Evolutionary conservation across 2,113 vertebrate species (phyloP).

Genomic region (Papio anubis): DNA sequence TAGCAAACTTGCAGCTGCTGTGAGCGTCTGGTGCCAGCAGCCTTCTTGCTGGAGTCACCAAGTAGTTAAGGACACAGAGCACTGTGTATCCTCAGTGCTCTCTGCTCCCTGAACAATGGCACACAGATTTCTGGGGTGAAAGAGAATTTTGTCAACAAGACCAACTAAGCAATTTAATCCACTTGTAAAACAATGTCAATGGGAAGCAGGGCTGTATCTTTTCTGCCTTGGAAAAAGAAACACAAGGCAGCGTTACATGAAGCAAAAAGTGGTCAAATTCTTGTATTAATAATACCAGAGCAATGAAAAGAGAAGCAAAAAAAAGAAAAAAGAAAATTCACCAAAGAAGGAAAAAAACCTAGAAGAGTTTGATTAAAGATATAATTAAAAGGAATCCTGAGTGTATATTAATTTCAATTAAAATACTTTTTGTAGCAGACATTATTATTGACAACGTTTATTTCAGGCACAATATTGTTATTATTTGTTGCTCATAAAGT

Average conservation of each 20-base stretch:
- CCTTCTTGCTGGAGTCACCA: background rate
- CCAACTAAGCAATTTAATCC: background rate
- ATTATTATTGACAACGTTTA: background rate
- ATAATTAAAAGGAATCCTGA: background rate
- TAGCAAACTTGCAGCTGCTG: background rate
- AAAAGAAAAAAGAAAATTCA: background rate
- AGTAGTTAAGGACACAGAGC: background rate
- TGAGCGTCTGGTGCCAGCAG: background rate
- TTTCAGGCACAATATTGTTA: background rate
- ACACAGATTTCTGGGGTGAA: background rate
- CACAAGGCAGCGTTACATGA: background rate
- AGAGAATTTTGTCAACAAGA: background rate
- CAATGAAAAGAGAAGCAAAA: background rate
- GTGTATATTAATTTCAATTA: background rate
- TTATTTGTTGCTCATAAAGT: background rate
- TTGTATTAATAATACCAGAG: background rate
- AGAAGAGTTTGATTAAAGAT: background rate
- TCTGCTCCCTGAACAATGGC: background rate
- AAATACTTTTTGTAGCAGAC: background rate
- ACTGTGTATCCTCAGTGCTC: too few species aligned
- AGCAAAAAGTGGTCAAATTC: background rate
- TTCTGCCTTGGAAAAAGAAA: background rate
- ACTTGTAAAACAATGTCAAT: background rate
- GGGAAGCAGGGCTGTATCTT: background rate
- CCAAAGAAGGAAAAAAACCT: background rate